These are phyloP conservation scores for Ophion obscuratus DNA, from an alignment of 2,888 invertebrate genomes.

Conservation along the genomic window DNA sequence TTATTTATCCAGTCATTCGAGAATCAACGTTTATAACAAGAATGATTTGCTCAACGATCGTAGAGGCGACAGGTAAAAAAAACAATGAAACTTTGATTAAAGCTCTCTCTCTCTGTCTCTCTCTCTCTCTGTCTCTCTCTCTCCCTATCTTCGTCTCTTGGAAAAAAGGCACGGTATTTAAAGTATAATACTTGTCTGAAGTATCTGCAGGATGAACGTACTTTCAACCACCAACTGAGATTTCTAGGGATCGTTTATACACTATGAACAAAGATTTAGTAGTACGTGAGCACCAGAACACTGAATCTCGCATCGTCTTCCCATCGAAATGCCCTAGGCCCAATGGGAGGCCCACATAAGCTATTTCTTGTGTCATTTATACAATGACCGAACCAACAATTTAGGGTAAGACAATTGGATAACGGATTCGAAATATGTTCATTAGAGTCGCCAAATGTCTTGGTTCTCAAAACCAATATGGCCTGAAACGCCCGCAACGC, in stretches of 20 bases:
- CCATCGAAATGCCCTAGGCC: not conserved
- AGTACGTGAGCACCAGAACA: constrained; percentile 64
- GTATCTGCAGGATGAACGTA: constrained; percentile 22
- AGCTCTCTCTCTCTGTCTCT: constrained; percentile 44
- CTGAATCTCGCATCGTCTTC: constrained; percentile 23
- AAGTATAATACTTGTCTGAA: constrained; percentile 58
- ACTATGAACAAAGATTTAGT: constrained; percentile 54
- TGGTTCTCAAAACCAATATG: not conserved
- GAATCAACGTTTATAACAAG: constrained; percentile 44
- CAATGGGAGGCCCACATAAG: not conserved
- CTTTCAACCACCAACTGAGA: constrained; percentile 59
- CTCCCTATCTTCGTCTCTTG: constrained; percentile 18
- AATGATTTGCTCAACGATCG: constrained; percentile 6
- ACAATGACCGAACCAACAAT: too few species aligned
- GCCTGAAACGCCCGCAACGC: not conserved
- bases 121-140: constrained; percentile 25
- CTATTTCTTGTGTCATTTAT: not conserved
- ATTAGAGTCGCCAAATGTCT: not conserved
- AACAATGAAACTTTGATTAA: constrained; percentile 63
- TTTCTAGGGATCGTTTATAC: constrained; percentile 62
- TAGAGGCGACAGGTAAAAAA: constrained; percentile 19
- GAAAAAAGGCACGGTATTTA: constrained; percentile 56
- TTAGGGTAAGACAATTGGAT: too few species aligned
- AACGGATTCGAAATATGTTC: not conserved
- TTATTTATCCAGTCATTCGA: constrained; percentile 47